phyloP scores from a whole-genome alignment of 2,888 invertebrate species.

The Orthosia gracilis region DNA sequence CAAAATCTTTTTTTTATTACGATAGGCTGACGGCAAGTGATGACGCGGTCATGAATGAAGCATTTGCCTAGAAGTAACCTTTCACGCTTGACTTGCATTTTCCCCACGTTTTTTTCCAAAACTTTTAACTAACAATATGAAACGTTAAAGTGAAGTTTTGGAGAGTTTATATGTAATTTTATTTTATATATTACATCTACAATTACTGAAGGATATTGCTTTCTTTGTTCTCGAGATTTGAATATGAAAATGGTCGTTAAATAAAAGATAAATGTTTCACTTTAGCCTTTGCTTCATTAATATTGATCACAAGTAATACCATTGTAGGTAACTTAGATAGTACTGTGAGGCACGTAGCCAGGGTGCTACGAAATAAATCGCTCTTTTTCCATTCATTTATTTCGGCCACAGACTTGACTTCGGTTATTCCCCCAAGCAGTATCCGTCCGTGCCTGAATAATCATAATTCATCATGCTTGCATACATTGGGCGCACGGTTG shows the following conservation, averaged over 20 bases:
- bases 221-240: slow-evolving; percentile 15
- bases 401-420: too few species aligned
- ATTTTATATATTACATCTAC: slow-evolving; percentile 40
- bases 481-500: too few species aligned
- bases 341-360: too few species aligned
- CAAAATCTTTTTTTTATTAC: too few species aligned
- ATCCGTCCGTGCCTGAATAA: too few species aligned
- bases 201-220: slow-evolving; percentile 47
- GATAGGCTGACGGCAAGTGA: not conserved
- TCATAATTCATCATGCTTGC: too few species aligned
- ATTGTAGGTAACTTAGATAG: too few species aligned
- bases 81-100: not conserved
- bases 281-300: not conserved
- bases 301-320: not conserved
- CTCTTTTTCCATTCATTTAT: too few species aligned
- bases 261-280: not conserved
- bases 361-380: too few species aligned
- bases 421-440: too few species aligned
- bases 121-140: slow-evolving; percentile 38
- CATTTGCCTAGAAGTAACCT: not conserved
- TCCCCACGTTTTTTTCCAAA: not conserved
- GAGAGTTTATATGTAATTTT: slow-evolving; percentile 49
- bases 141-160: slow-evolving; percentile 19
- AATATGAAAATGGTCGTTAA: slow-evolving; percentile 19
- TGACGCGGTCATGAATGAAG: not conserved